Evolutionary conservation across 2,113 vertebrate species (phyloP).

Genomic region (Hucho hucho): DNA sequence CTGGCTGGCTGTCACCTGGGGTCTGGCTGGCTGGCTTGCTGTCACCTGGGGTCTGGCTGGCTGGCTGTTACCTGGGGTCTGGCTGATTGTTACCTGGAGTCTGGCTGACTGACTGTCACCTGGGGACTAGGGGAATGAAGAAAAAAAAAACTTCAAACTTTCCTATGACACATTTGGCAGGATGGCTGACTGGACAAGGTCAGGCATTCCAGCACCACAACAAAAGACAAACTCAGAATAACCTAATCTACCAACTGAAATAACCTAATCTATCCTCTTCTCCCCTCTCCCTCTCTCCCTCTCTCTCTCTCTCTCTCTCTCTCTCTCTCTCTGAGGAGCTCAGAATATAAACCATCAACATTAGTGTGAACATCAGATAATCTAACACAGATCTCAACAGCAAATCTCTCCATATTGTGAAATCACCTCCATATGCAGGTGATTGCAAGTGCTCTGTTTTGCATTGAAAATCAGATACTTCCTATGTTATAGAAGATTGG

Average conservation of each 20-base stretch:
- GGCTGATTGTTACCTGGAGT: too few relatives aligned
- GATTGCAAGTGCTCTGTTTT: neutral
- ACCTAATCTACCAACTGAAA: slow-evolving; percentile 34
- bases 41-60: too few relatives aligned
- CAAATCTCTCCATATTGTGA: neutral
- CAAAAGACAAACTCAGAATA: slow-evolving; percentile 33
- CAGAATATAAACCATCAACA: neutral
- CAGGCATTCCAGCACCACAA: slow-evolving; percentile 27
- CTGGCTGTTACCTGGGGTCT: too few relatives aligned
- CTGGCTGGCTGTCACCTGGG: too few relatives aligned
- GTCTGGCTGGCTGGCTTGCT: too few relatives aligned
- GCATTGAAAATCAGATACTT: neutral
- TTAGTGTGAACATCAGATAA: neutral
- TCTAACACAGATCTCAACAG: slow-evolving; percentile 17
- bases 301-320: neutral
- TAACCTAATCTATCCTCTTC: too few relatives aligned
- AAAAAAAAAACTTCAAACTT: slow-evolving; percentile 25
- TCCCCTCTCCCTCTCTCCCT: neutral
- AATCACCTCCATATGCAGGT: neutral
- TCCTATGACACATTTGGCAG: slow-evolving; percentile 29
- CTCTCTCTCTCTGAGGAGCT: neutral
- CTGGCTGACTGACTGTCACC: too few relatives aligned
- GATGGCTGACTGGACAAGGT: slow-evolving; percentile 29
- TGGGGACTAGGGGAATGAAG: neutral
- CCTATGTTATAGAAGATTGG: neutral